A percentile compares a stretch with the other conserved stretches of the same genome.
Evolutionary conservation across 2,113 vertebrate species (phyloP).

Genomic region (Sapajus apella): DNA sequence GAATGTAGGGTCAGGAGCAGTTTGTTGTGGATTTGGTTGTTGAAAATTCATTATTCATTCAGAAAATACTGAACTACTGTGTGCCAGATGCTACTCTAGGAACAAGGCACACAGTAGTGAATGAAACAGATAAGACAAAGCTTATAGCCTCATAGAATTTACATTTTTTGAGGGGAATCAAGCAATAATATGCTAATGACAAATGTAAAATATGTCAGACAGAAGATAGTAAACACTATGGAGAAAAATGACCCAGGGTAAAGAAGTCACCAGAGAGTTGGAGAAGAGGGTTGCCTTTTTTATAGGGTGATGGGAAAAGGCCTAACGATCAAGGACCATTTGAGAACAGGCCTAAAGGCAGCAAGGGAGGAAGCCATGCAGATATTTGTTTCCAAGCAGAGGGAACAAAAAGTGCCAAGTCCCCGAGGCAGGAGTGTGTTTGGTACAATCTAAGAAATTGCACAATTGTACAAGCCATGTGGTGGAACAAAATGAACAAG

Average conservation of each 20-base stretch:
- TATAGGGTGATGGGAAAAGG: not conserved
- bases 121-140: not conserved
- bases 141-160: not conserved
- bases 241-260: not conserved
- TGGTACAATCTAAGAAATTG: not conserved
- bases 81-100: not conserved
- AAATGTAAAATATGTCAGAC: not conserved
- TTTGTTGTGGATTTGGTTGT: not conserved
- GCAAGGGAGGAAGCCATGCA: not conserved
- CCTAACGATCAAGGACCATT: not conserved
- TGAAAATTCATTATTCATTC: not conserved
- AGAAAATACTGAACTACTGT: not conserved
- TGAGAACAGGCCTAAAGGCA: not conserved
- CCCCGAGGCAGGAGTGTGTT: not conserved
- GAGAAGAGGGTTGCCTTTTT: not conserved
- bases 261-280: not conserved
- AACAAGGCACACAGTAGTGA: not conserved
- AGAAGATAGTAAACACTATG: not conserved
- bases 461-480: not conserved
- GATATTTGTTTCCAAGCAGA: not conserved
- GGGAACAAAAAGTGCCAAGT: not conserved
- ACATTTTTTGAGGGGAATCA: not conserved
- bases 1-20: not conserved
- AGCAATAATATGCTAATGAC: not conserved
- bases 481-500: not conserved